Evolutionary conservation across 2,113 vertebrate genomes (phyloP), one percentile per base, ranked within the genome.

Genomic region (Callionymus lyra): DNA sequence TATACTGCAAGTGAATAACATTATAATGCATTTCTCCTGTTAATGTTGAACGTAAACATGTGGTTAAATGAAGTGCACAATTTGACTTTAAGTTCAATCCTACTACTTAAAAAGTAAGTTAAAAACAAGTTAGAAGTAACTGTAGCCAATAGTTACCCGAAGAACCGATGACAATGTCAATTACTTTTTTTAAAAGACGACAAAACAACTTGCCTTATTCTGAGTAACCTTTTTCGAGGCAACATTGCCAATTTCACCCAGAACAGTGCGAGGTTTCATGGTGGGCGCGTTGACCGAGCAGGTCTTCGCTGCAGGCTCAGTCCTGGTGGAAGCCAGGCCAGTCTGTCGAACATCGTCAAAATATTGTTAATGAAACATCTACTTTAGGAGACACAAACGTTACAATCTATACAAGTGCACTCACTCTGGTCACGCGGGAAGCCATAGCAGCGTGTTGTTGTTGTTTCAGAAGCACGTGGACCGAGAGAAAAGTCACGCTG

Each of bases 181-280:
- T n/a, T n/a, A n/a, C n/a, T n/a, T n/a, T n/a, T n/a, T n/a, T n/a
- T 37, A 37, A 37, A 37, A 15, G n/a, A n/a, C n/a, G 12, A 16
- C 10, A 38, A 16, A 9, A 41, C 1, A 12, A 1, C 10, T 15
- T 36, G 77, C 80, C 78, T 86, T 89, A 43, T 85, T 87, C 27
- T 64, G 6, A 0, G 35, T 3, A 1, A 53, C 49, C 39, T 66
- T 69, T 1, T 38, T 45, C 0, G 18, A 35, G 0, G 63, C 49
- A 2, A 74, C 63, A 48, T 84, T 80, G 45, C 84, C 88, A 4
- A 90, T 88, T 38, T 93, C 87, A 0, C 74, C 82, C 1, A 91
- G 74, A 0, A 83, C 87, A 0, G 78, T 70, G 36, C 86, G 73
- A 0, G 80, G 54, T 10, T 86, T 74, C 42, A 80, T 51, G 0